phyloP scores from a whole-genome alignment of 2,888 invertebrate species.

The Dasysyrphus albostriatus region DNA sequence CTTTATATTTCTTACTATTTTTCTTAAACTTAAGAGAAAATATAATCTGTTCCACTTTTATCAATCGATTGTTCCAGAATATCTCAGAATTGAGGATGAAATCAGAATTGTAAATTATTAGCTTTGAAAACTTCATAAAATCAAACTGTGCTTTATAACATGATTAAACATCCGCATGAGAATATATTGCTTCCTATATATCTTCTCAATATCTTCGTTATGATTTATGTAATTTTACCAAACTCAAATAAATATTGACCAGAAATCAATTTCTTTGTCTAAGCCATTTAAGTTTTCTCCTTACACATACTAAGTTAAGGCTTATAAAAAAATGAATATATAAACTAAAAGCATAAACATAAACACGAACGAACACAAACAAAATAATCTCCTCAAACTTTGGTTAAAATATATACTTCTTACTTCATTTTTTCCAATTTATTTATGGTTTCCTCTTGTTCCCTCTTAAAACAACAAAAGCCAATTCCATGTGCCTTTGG shows the following conservation, averaged over 20 bases:
- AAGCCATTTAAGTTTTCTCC: conserved; percentile 4
- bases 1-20: too few species aligned
- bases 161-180: not conserved
- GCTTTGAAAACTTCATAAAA: not conserved
- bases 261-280: not conserved
- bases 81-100: not conserved
- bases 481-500: conserved; percentile 7
- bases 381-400: conserved; percentile 22
- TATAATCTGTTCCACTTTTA: too few species aligned
- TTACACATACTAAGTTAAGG: not conserved
- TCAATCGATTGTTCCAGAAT: too few species aligned
- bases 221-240: conserved; percentile 6
- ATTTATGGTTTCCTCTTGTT: conserved; percentile 12
- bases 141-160: not conserved
- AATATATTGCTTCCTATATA: not conserved
- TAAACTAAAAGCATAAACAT: not conserved
- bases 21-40: too few species aligned
- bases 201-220: too few species aligned
- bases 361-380: not conserved
- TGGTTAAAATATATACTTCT: conserved; percentile 1
- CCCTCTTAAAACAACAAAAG: not conserved
- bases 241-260: conserved; percentile 3
- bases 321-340: not conserved
- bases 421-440: conserved; percentile 6
- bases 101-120: not conserved